Evolutionary conservation across 2,113 vertebrate species (phyloP).

Genomic region (Ailuropoda melanoleuca): DNA sequence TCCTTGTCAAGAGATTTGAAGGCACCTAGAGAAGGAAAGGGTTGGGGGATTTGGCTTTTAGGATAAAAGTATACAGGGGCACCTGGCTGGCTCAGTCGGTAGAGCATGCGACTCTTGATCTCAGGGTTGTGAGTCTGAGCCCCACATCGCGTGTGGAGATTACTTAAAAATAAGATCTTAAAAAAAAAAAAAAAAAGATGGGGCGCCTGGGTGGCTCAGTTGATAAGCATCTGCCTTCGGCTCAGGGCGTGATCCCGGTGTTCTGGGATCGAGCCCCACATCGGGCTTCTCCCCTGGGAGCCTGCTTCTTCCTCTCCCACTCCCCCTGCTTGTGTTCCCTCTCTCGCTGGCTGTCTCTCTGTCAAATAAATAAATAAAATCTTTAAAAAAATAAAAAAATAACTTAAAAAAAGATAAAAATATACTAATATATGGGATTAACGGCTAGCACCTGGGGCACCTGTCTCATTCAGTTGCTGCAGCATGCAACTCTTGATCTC

Average conservation of each 20-base stretch:
- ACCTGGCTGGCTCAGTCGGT: neutral
- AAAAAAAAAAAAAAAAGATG: too few relatives aligned
- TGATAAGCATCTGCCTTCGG: too few relatives aligned
- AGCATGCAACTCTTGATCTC: neutral
- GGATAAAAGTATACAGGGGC: neutral
- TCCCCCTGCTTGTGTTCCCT: too few relatives aligned
- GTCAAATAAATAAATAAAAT: too few relatives aligned
- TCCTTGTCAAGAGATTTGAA: constrained; percentile 94
- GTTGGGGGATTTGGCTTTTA: neutral
- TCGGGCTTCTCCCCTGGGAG: too few relatives aligned
- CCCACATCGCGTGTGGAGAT: neutral
- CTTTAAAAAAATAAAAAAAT: too few relatives aligned
- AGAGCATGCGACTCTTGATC: neutral
- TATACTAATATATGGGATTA: neutral
- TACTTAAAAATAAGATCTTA: neutral
- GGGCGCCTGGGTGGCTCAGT: too few relatives aligned
- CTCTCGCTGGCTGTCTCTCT: too few relatives aligned
- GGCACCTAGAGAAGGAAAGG: constrained; percentile 83
- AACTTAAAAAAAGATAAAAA: neutral
- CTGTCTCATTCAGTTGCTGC: neutral
- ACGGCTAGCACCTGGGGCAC: neutral
- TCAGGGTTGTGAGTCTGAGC: neutral
- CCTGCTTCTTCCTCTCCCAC: too few relatives aligned
- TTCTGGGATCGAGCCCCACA: too few relatives aligned
- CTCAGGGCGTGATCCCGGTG: too few relatives aligned